Evolutionary conservation across 1,140 invertebrate genomes (phyloP).

Genomic region (Popillia japonica): DNA sequence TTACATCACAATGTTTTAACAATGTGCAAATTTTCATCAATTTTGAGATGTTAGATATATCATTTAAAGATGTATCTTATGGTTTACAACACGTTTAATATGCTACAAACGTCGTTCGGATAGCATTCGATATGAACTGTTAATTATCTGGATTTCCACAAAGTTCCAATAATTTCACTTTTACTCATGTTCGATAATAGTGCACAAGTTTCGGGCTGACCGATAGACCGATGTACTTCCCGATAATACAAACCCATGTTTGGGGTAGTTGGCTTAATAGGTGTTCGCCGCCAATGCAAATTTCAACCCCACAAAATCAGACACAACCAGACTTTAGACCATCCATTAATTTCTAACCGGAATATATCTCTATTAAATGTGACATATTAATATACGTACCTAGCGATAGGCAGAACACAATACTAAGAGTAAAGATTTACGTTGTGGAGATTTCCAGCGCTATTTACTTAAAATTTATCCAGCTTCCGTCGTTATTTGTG

Average conservation of each 20-base stretch:
- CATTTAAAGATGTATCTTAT: too few relatives aligned
- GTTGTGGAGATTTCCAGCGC: not conserved
- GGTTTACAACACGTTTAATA: too few relatives aligned
- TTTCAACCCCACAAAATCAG: not conserved
- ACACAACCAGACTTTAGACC: not conserved
- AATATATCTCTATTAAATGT: slow-evolving; percentile 12
- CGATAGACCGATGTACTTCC: not conserved
- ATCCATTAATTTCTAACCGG: slow-evolving; percentile 19
- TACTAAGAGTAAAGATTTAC: slow-evolving; percentile 4
- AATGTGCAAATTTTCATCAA: too few relatives aligned
- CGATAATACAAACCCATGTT: slow-evolving; percentile 6
- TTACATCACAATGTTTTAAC: too few relatives aligned
- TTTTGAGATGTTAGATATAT: too few relatives aligned
- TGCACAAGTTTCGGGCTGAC: not conserved
- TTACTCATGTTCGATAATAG: not conserved
- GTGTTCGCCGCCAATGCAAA: not conserved
- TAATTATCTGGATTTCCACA: not conserved
- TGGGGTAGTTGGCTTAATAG: slow-evolving; percentile 18
- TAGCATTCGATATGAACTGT: not conserved
- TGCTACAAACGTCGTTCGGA: too few relatives aligned
- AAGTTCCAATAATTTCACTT: not conserved
- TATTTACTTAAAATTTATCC: slow-evolving; percentile 10
- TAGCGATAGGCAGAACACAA: not conserved
- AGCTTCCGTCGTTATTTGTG: not conserved
- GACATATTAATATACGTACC: slow-evolving; percentile 7